Percentiles rank a stretch among this genome's conserved stretches.
Conservation (phyloP, 2,113 vertebrate genomes). For the Labeo catla region DNA sequence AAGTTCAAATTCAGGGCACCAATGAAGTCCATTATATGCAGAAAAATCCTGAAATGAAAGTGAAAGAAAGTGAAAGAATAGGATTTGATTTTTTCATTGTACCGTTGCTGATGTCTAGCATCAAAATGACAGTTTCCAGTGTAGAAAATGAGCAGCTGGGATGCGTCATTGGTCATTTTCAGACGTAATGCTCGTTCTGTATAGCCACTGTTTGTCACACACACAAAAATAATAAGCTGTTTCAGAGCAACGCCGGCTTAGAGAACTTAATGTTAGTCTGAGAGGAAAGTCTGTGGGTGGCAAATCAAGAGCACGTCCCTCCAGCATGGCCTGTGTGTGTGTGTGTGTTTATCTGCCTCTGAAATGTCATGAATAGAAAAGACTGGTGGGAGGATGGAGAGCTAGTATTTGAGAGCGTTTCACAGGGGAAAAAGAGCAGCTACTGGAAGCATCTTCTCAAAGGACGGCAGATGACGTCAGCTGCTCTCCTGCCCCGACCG, state of each 20-base stretch:
- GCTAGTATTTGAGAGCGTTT: conserved; percentile 14
- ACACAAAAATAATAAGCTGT: neutral
- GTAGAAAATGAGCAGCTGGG: neutral
- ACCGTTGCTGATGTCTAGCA: neutral
- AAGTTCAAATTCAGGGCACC: too few relatives aligned
- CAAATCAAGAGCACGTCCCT: conserved; percentile 6
- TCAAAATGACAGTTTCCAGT: neutral
- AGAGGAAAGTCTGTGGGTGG: conserved; percentile 37
- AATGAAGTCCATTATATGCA: too few relatives aligned
- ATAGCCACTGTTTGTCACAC: neutral
- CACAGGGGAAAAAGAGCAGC: conserved; percentile 15
- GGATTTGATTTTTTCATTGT: neutral
- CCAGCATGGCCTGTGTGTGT: neutral
- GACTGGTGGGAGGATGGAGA: conserved; percentile 7
- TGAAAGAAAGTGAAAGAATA: neutral
- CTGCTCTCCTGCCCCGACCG: neutral
- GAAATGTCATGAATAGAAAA: neutral
- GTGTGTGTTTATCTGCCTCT: conserved; percentile 24
- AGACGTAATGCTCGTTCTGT: neutral
- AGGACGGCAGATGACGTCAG: conserved; percentile 40
- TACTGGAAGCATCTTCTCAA: conserved; percentile 11
- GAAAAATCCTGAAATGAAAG: too few relatives aligned
- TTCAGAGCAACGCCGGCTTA: neutral
- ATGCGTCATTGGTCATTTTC: neutral
- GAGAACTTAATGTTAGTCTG: conserved; percentile 11